Evolutionary conservation across 2,888 invertebrate species (phyloP), one percentile per base, ranked within the genome.

Genomic region (Unio pictorum): DNA sequence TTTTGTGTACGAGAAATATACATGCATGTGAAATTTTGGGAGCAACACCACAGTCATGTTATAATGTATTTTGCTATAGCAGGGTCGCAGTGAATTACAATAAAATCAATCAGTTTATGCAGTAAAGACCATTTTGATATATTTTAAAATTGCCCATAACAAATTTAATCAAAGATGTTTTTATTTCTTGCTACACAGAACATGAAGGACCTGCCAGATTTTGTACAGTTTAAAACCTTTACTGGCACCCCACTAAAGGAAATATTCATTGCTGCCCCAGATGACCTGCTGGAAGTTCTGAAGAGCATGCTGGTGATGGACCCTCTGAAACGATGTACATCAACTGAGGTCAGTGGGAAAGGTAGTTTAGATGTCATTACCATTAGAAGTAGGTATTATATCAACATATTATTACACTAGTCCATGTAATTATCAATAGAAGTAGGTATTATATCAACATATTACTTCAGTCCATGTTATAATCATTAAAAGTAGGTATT

Each of bases 261-360:
- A 84, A 97, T 99, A 85, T 99, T 99, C 90, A 96, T 96, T 61
- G 99, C 99, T 2, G 98, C 98, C 3, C 93, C 94, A 0, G 96
- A 97, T 89, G 99, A 99, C 91, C 92, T 98, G 57, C 91, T 99
- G 54, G 93, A 94, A 75, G 91, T 99, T 66, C 91, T 99, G 71
- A 93, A 94, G 60, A 93, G 93, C 68, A 90, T 98, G 68, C 91
- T 99, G 18, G 92, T 94, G 18, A 91, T 98, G 74, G 95, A 96
- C 91, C 99, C 99, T 0, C 91, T 94, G 7, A 93, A 93, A 78
- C 92, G 99, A 68, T 94, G 94, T 83, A 94, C 94, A 60, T 95
- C 96, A 86, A 93, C 94, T 30, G 93, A 95, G 85, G 90, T 89
- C 75, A 62, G 30, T 63, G 45, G 45, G 3, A 45, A 15, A 3